A percentile compares a stretch with the other conserved stretches of the same genome.
These are phyloP conservation scores for Globicephala melas DNA, from an alignment of 2,113 vertebrate species.

Conservation along the genomic window DNA sequence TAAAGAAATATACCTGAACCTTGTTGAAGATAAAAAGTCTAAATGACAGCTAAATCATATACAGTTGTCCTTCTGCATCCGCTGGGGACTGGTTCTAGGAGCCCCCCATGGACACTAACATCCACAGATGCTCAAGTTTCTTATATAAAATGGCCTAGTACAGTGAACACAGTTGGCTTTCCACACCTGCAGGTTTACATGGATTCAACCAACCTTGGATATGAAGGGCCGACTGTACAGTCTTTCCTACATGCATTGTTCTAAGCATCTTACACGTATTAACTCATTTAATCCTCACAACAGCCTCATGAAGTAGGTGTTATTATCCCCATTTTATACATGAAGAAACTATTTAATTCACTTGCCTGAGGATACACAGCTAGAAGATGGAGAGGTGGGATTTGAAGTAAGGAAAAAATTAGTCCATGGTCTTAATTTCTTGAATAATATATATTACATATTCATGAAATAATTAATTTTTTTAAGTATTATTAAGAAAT, in stretches of 20 bases:
- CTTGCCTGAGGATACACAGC: background rate
- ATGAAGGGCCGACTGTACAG: background rate
- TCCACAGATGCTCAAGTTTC: background rate
- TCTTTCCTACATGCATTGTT: background rate
- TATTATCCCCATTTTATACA: background rate
- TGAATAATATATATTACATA: background rate
- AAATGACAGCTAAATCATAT: background rate
- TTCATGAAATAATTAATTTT: background rate
- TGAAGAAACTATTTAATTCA: constrained; percentile 22
- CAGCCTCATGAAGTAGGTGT: background rate
- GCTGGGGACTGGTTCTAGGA: background rate
- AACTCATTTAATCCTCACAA: constrained; percentile 20
- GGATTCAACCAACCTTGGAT: background rate
- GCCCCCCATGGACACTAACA: background rate
- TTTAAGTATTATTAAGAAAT: background rate
- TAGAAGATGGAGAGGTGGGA: background rate
- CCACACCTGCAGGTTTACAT: background rate
- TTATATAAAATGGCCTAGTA: background rate
- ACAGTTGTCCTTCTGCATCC: background rate
- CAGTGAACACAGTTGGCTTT: background rate
- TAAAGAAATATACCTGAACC: constrained; percentile 10
- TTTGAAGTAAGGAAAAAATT: constrained; percentile 8
- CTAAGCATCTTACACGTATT: background rate
- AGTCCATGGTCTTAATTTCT: background rate
- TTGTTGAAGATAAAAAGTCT: background rate